A percentile compares a stretch with the other conserved stretches of the same genome.
These are phyloP conservation scores for Hymenopus coronatus DNA, from an alignment of 2,888 invertebrate genomes.

Conservation along the genomic window DNA sequence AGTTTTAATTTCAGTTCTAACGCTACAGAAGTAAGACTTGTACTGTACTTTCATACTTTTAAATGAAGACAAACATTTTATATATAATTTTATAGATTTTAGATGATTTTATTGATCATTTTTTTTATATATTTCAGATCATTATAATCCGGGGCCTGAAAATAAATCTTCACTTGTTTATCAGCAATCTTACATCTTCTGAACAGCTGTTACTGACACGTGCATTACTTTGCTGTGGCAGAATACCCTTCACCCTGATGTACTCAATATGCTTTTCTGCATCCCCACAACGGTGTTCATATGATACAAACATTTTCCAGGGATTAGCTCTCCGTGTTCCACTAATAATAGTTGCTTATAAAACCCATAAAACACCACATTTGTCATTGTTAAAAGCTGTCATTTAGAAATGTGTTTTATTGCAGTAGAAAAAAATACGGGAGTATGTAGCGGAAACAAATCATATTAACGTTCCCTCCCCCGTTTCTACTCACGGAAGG, in stretches of 20 bases:
- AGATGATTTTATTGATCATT: no score
- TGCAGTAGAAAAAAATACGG: background rate
- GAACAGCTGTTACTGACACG: background rate
- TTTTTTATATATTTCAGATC: no score
- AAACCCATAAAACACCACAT: constrained; percentile 1
- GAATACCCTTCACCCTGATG: background rate
- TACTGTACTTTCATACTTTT: no score
- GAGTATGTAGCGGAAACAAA: background rate
- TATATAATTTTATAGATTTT: no score
- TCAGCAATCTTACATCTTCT: no score
- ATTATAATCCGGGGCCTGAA: no score
- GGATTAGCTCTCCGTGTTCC: background rate
- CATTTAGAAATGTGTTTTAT: background rate
- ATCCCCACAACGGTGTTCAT: background rate
- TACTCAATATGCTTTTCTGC: background rate
- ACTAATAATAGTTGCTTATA: background rate
- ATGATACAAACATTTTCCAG: background rate
- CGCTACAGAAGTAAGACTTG: no score
- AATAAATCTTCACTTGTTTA: no score
- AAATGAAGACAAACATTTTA: no score
- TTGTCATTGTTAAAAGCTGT: constrained; percentile 7
- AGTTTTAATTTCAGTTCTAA: no score
- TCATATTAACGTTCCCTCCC: background rate
- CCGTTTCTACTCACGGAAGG: background rate
- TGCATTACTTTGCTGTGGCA: background rate